phyloP scores from a whole-genome alignment of 2,113 vertebrate species.

The Percopsis transmontana region DNA sequence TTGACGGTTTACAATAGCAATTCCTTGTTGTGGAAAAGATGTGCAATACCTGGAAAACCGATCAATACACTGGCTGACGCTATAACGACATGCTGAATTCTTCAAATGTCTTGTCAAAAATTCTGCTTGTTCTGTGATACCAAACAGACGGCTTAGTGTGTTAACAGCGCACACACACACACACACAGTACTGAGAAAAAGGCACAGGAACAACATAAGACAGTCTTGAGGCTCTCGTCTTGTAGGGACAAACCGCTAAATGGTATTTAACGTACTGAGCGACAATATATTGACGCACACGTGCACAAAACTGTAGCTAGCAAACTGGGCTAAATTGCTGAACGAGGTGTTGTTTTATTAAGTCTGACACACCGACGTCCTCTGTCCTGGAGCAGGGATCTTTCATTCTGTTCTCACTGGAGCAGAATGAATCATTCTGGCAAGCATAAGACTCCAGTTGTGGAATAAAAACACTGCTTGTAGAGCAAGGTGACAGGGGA shows the following conservation, averaged over 20 bases:
- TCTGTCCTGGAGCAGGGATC: background rate
- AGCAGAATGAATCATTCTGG: background rate
- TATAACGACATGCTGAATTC: background rate
- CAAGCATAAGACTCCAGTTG: background rate
- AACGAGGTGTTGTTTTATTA: background rate
- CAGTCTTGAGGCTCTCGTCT: background rate
- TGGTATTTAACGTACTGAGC: too few species aligned
- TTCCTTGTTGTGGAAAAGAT: slow-evolving; percentile 23
- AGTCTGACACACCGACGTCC: background rate
- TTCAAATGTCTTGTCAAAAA: slow-evolving; percentile 29
- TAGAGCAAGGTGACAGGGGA: background rate
- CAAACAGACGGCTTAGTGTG: background rate
- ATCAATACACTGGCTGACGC: background rate
- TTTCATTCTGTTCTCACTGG: background rate
- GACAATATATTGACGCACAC: too few species aligned
- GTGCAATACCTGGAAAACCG: background rate
- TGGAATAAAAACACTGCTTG: background rate
- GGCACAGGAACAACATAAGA: background rate
- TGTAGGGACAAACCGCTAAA: background rate
- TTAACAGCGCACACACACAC: background rate
- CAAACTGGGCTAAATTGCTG: background rate
- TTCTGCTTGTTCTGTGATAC: background rate
- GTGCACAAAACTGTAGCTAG: background rate
- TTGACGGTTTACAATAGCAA: slow-evolving; percentile 15
- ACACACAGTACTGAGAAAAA: background rate